Evolutionary conservation across 1,140 invertebrate genomes (phyloP), one percentile per base, ranked within the genome.

Genomic region (Heterodera schachtii): DNA sequence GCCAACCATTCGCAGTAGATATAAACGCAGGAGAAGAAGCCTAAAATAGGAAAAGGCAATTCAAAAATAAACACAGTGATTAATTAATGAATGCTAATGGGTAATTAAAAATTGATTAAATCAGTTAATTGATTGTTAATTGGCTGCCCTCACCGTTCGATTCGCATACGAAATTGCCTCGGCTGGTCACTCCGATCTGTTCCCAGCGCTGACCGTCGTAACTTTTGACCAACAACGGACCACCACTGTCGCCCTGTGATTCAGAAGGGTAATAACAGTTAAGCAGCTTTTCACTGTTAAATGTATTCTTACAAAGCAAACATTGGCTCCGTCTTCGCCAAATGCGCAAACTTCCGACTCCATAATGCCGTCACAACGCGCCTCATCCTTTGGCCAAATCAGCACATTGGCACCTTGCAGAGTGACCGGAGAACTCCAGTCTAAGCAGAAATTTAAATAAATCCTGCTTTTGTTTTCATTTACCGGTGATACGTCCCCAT

Each of bases 261-360:
- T 52, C 9, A 52, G 16, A 52, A 52, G 9, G 52, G 31, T 52
- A 64, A 5, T 19, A 64, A 64, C 66, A 57, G 13, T 44, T 74
- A 52, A 75, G 52, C 19, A 76, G 41, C 43, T 8, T 8, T 52
- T 8, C 49, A 11, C 6, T 52, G 11, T 75, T 75, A 60, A 41
- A 52, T 44, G 21, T 74, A 13, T 11, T 11, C 16, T 76, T 76
- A 76, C 75, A 76, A 76, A 76, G n/a, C 75, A 76, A 76, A 66
- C 66, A 76, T 76, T 76, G 41, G 57, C 75, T 43, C 75, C 75
- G 44, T 66, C 19, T 19, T 41, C 19, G 31, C 75, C 75, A 76
- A 76, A 76, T 8, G 75, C 75, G 66, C 75, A 76, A 21, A 76
- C 57, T 76, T 76, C 75, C 41, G 75, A 44, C n/a, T 76, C n/a